Percentiles rank a stretch among this genome's conserved stretches.
Conservation (phyloP, 2,888 invertebrate species). For the Drosophila suboccidentalis region DNA sequence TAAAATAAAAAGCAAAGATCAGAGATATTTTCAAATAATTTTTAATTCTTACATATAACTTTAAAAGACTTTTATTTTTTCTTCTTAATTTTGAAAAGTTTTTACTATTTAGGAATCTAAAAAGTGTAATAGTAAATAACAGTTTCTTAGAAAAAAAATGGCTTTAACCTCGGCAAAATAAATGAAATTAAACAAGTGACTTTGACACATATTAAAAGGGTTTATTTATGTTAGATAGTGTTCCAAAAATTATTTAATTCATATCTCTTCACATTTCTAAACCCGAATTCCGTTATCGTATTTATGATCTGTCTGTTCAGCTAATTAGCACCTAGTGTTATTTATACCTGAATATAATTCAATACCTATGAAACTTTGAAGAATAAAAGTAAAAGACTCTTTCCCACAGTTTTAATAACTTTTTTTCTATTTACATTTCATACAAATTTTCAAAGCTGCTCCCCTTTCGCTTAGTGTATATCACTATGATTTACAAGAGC, state of each 20-base stretch:
- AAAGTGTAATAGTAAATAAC: too few species aligned
- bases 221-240: too few species aligned
- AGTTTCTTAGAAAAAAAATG: too few species aligned
- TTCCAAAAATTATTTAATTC: too few species aligned
- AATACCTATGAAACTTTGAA: not conserved
- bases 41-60: too few species aligned
- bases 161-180: too few species aligned
- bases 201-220: too few species aligned
- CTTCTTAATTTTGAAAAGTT: too few species aligned
- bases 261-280: not conserved
- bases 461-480: constrained; percentile 21
- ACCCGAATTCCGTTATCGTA: not conserved
- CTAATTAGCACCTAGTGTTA: not conserved
- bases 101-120: too few species aligned
- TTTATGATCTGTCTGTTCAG: not conserved
- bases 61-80: too few species aligned
- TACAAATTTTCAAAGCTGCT: not conserved
- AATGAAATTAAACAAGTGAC: too few species aligned
- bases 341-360: not conserved
- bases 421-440: not conserved
- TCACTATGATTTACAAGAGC: constrained; percentile 47
- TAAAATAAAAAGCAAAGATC: not conserved
- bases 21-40: not conserved
- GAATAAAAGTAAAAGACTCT: not conserved
- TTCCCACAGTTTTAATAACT: not conserved